Base-by-base conservation (phyloP, 2,888 invertebrate genomes). In the Eupithecia subumbrata region DNA sequence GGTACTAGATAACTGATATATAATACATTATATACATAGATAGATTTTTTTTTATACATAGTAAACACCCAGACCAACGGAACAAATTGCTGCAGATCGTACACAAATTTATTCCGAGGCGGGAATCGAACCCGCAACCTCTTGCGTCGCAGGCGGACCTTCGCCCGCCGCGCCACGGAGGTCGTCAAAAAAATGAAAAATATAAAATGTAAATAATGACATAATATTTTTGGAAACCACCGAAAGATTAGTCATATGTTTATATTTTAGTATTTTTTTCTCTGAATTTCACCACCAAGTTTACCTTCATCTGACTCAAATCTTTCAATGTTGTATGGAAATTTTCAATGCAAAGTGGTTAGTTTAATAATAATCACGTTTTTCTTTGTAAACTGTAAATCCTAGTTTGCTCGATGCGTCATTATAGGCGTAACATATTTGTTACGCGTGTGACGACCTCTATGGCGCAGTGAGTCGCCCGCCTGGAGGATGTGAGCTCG, bases 351-450 rank as follows among this genome's bases (percentile, higher is more conserved):
- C 60, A 25, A 60, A 25, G 22, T 60, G 22, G 5, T 60, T 14
- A 60, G n/a, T 52, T 5, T 25, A 12, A 1, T 2, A 9, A 37
- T 25, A 60, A 60, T 11, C 11, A 22, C 22, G 14, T 25, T 60
- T 25, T 12, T 60, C 25, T 60, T 25, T 25, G 25, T 25, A 60
- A 60, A 25, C 25, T 5, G 25, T 60, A 25, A 1, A 60, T 60
- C 60, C 22, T 25, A 60, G 60, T 60, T 60, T 25, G 14, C 60
- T 60, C 22, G 56, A 60, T 60, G 60, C 60, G 60, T 60, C 60
- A 60, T 1, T 60, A 60, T 14, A 25, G 22, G 12, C 60, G 5
- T 25, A 25, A 60, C 56, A 22, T 22, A 56, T 56, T 56, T 56
- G 56, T 56, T 56, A 60, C 25, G 22, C 11, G 11, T 11, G 22